These are phyloP conservation scores for Oncopodura yosiiana DNA, from an alignment of 1,140 invertebrate genomes.

Conservation along the genomic window DNA sequence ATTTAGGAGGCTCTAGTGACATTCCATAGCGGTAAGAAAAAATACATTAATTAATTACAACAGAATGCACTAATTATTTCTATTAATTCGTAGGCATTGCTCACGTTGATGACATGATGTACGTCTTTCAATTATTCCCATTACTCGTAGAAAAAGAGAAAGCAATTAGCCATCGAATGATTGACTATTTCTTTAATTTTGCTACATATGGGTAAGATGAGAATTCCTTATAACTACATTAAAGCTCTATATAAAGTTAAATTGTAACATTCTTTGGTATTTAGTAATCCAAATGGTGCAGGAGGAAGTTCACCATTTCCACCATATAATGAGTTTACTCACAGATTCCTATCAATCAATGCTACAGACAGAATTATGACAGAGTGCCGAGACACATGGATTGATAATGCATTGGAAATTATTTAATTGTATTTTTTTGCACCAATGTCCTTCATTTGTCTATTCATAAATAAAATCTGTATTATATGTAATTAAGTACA, in stretches of 20 bases:
- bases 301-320: background rate
- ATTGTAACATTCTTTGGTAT: background rate
- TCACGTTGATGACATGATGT: conserved; percentile 14
- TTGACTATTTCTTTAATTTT: conserved; percentile 13
- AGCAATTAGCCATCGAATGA: background rate
- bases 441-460: too few relatives aligned
- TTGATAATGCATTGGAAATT: conserved; percentile 7
- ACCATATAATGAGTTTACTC: background rate
- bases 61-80: background rate
- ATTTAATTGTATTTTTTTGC: background rate
- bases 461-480: too few relatives aligned
- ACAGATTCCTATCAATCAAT: background rate
- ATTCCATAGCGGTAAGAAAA: conserved; percentile 10
- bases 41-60: background rate
- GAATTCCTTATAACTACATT: background rate
- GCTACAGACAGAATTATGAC: background rate
- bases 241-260: too few relatives aligned
- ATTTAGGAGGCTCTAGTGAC: background rate
- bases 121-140: conserved; percentile 10
- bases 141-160: background rate
- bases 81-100: background rate
- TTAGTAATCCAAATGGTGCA: background rate
- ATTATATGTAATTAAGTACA: too few relatives aligned
- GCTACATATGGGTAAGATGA: conserved; percentile 9
- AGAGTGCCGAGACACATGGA: conserved; percentile 3